These are phyloP conservation scores for Hanleya hanleyi DNA, from an alignment of 2,888 invertebrate species.

Conservation along the genomic window DNA sequence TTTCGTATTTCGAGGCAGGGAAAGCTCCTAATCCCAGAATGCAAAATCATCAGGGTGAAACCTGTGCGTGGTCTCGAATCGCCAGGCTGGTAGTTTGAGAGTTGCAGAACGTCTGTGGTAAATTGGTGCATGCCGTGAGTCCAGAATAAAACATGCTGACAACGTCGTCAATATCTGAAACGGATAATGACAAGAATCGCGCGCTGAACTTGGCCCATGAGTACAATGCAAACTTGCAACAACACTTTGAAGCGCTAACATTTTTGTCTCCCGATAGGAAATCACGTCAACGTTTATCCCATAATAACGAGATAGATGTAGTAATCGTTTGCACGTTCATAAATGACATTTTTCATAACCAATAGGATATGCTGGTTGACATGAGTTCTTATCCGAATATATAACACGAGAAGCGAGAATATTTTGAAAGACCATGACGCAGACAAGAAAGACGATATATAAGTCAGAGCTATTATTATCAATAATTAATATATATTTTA, in stretches of 20 bases:
- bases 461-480: constrained; percentile 1
- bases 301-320: no score
- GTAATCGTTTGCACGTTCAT: no score
- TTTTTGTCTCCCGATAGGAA: neutral
- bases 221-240: constrained; percentile 11
- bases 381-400: neutral
- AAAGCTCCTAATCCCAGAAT: no score
- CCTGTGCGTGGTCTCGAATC: no score
- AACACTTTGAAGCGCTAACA: constrained; percentile 4
- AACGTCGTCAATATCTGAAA: constrained; percentile 5
- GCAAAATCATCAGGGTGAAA: no score
- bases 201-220: constrained; percentile 9
- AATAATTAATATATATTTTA: no score
- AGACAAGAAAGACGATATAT: constrained; percentile 8
- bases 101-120: constrained; percentile 6
- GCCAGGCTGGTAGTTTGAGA: neutral
- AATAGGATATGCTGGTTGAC: neutral
- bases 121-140: constrained; percentile 10
- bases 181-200: constrained; percentile 2
- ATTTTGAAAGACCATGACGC: constrained; percentile 11
- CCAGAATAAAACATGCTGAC: neutral
- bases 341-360: no score
- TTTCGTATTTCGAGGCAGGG: no score
- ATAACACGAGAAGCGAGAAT: constrained; percentile 5
- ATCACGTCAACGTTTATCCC: no score